Conservation (phyloP, 2,888 invertebrate genomes). For the Hesperia comma region DNA sequence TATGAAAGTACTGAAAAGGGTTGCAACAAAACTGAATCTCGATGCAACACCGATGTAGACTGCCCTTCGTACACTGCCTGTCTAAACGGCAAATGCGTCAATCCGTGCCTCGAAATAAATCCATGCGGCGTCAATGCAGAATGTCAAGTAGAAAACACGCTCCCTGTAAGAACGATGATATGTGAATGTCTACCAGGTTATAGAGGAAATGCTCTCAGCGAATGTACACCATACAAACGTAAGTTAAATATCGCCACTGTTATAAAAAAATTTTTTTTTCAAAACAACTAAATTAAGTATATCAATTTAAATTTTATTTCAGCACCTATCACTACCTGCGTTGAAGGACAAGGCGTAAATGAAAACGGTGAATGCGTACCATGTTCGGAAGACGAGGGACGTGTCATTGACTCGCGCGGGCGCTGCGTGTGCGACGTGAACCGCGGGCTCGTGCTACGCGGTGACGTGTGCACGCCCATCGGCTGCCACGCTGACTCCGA, state of each 20-base stretch:
- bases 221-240: conserved; percentile 89
- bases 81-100: conserved; percentile 90
- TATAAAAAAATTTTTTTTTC: not conserved
- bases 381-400: conserved; percentile 88
- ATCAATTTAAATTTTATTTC: conserved; percentile 37
- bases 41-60: conserved; percentile 90
- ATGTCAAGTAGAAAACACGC: conserved; percentile 91
- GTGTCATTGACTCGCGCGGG: conserved; percentile 89
- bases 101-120: conserved; percentile 90
- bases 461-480: conserved; percentile 90
- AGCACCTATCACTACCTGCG: conserved; percentile 87
- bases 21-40: conserved; percentile 84
- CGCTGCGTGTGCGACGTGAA: conserved; percentile 92
- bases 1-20: conserved; percentile 86
- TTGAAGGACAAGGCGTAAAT: conserved; percentile 90
- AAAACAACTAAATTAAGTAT: not conserved
- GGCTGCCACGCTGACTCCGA: conserved; percentile 88
- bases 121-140: conserved; percentile 93
- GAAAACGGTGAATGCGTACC: conserved; percentile 90
- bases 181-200: conserved; percentile 94
- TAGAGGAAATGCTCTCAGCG: conserved; percentile 93
- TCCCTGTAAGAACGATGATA: conserved; percentile 93
- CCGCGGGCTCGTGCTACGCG: conserved; percentile 90
- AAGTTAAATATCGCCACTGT: conserved; percentile 63
- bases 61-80: conserved; percentile 94